Evolutionary conservation across 2,113 vertebrate species (phyloP).

Genomic region (Corythornis vintsioides): DNA sequence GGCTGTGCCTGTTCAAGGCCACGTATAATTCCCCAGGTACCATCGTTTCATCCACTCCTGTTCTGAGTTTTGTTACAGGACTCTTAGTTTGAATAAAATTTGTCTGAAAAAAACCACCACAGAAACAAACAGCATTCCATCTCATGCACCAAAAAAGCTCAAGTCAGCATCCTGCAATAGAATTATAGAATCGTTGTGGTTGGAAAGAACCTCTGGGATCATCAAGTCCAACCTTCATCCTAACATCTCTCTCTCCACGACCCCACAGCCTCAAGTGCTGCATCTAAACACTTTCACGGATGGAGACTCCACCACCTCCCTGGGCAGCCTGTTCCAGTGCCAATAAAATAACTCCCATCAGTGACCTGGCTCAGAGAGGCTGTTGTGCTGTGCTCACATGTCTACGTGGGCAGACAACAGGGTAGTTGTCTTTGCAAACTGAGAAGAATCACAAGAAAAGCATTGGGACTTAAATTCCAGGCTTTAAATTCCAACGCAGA

Average conservation of each 20-base stretch:
- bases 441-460: background rate
- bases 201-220: no score
- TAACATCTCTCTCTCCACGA: no score
- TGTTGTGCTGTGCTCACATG: background rate
- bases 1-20: background rate
- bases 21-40: background rate
- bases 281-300: no score
- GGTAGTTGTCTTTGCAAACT: background rate
- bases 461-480: background rate
- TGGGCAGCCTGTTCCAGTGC: no score
- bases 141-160: background rate
- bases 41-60: background rate
- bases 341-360: background rate
- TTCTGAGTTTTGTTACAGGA: background rate
- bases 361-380: background rate
- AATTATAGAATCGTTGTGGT: background rate
- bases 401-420: rapidly evolving
- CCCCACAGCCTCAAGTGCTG: no score
- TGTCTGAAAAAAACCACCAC: background rate
- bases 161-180: background rate
- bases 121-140: background rate
- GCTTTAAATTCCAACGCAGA: background rate
- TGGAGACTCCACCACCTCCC: no score
- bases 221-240: no score
- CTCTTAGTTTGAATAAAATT: background rate